phyloP scores from a whole-genome alignment of 2,888 invertebrate genomes.

The Metacarcinus magister region DNA sequence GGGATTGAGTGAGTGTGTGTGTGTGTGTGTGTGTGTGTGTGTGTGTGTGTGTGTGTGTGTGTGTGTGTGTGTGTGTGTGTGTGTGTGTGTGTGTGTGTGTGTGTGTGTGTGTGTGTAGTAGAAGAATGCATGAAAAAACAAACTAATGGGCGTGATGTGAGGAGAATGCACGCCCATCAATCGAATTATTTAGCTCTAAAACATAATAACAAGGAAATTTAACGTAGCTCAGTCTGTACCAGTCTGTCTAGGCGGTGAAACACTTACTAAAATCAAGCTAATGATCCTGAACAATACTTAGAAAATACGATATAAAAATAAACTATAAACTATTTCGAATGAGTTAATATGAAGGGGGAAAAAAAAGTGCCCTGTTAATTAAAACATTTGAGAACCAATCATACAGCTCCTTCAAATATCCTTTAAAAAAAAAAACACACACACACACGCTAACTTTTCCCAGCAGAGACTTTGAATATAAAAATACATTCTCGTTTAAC shows the following conservation, averaged over 20 bases:
- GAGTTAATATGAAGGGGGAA: background rate
- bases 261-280: too few species aligned
- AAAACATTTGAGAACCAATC: background rate
- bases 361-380: background rate
- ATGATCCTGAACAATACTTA: too few species aligned
- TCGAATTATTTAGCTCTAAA: too few species aligned
- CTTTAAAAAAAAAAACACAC: too few species aligned
- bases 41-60: conserved; percentile 21
- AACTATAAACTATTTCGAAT: too few species aligned
- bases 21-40: conserved; percentile 21
- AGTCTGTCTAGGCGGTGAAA: too few species aligned
- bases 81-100: background rate
- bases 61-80: conserved; percentile 8
- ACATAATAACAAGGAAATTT: too few species aligned
- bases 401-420: background rate
- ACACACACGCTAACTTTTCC: background rate
- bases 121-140: background rate
- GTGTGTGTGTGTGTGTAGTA: background rate
- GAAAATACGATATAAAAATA: too few species aligned
- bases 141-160: background rate
- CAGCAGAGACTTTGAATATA: background rate
- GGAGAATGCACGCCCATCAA: too few species aligned
- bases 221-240: too few species aligned
- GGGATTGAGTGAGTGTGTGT: background rate
- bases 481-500: background rate